Evolutionary conservation across 2,113 vertebrate genomes (phyloP).

Genomic region (Ibidorhyncha struthersii): DNA sequence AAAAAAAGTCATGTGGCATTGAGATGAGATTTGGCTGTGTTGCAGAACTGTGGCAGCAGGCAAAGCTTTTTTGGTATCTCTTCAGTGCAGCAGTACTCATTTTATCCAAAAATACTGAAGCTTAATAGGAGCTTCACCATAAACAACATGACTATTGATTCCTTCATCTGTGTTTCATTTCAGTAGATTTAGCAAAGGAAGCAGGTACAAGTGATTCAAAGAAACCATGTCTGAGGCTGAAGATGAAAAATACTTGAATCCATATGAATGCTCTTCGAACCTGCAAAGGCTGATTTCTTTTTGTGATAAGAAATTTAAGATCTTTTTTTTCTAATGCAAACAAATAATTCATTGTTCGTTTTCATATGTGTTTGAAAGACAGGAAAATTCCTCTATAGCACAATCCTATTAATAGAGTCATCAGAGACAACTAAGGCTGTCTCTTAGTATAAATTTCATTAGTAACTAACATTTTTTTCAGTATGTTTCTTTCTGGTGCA

Average conservation of each 20-base stretch:
- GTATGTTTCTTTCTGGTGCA: background rate
- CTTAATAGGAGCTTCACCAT: background rate
- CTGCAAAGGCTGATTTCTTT: background rate
- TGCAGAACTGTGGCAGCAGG: background rate
- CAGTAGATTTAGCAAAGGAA: background rate
- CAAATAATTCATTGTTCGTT: background rate
- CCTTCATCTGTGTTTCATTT: background rate
- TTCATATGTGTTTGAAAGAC: background rate
- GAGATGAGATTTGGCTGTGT: background rate
- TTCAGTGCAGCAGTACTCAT: background rate
- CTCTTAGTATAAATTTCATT: slow-evolving; percentile 15
- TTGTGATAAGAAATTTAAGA: background rate
- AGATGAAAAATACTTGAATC: background rate
- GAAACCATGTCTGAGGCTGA: background rate
- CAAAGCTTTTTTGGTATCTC: background rate
- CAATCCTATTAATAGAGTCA: background rate
- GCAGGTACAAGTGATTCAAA: background rate
- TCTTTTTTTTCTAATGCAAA: background rate
- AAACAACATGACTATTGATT: background rate
- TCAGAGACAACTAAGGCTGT: background rate
- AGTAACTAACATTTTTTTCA: background rate
- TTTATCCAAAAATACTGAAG: background rate
- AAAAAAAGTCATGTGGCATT: background rate
- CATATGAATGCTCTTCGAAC: background rate
- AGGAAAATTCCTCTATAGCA: background rate